Evolutionary conservation across 2,113 vertebrate genomes (phyloP).

Genomic region (Dipodomys merriami): DNA sequence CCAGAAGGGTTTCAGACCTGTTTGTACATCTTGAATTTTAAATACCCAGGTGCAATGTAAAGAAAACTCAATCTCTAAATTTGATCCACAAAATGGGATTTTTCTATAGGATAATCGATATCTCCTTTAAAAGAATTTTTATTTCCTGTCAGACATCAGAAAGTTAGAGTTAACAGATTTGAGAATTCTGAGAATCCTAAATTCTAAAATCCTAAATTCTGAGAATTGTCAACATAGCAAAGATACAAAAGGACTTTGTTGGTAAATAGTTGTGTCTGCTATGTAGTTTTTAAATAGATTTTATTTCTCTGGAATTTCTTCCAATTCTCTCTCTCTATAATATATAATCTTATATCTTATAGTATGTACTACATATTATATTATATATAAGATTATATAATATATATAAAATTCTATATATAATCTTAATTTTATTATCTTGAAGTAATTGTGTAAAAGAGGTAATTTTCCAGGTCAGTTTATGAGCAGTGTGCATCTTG

Average conservation of each 20-base stretch:
- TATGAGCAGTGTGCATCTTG: no score
- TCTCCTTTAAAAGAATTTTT: not conserved
- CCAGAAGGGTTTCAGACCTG: no score
- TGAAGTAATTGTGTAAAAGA: no score
- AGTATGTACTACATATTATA: no score
- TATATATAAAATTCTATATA: no score
- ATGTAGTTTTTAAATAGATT: not conserved
- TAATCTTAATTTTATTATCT: not conserved
- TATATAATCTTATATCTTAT: no score
- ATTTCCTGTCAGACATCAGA: constrained; percentile 15
- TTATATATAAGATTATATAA: no score
- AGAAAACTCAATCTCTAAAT: not conserved
- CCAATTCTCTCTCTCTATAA: not conserved
- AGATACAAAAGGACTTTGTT: not conserved
- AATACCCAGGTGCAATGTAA: no score
- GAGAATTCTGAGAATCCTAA: no score
- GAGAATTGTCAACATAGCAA: not conserved
- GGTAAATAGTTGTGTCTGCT: not conserved
- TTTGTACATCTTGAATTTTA: no score
- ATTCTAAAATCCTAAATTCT: not conserved
- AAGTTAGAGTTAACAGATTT: not conserved
- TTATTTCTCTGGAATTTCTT: not conserved
- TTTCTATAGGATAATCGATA: constrained; percentile 27
- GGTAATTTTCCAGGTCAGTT: no score
- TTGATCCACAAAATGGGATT: constrained; percentile 53